Evolutionary conservation across 1,140 invertebrate genomes (phyloP).

Genomic region (Mylabris phalerata): DNA sequence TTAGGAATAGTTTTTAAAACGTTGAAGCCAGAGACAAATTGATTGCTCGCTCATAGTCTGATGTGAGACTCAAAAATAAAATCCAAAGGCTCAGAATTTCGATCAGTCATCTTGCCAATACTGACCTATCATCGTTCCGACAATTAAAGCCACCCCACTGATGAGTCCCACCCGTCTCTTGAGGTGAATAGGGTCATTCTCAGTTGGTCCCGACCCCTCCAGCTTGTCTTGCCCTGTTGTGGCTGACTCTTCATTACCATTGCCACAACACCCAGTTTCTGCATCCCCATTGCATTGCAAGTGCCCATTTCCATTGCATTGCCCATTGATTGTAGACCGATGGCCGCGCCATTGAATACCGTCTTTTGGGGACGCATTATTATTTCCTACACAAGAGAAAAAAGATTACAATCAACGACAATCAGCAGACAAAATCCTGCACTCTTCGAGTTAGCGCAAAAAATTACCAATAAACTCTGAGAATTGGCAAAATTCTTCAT

Average conservation of each 20-base stretch:
- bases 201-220: constrained; percentile 85
- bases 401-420: background rate
- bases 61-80: too few species aligned
- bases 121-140: constrained; percentile 88
- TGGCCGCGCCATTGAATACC: constrained; percentile 40
- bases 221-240: constrained; percentile 50
- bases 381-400: constrained; percentile 35
- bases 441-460: too few species aligned
- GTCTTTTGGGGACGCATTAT: constrained; percentile 40
- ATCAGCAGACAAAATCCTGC: too few species aligned
- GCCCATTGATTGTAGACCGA: constrained; percentile 25
- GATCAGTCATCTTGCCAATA: constrained; percentile 2
- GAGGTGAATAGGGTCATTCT: constrained; percentile 93
- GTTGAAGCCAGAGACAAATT: too few species aligned
- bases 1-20: too few species aligned
- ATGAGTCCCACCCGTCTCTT: constrained; percentile 96
- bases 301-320: constrained; percentile 27
- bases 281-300: constrained; percentile 28
- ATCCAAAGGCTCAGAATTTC: background rate
- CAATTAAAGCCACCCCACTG: constrained; percentile 97
- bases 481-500: too few species aligned
- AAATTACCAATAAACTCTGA: too few species aligned
- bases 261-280: constrained; percentile 18
- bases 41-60: too few species aligned
- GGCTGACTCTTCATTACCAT: constrained; percentile 41